Conservation (phyloP, 2,113 vertebrate species). For the Sturnira hondurensis region DNA sequence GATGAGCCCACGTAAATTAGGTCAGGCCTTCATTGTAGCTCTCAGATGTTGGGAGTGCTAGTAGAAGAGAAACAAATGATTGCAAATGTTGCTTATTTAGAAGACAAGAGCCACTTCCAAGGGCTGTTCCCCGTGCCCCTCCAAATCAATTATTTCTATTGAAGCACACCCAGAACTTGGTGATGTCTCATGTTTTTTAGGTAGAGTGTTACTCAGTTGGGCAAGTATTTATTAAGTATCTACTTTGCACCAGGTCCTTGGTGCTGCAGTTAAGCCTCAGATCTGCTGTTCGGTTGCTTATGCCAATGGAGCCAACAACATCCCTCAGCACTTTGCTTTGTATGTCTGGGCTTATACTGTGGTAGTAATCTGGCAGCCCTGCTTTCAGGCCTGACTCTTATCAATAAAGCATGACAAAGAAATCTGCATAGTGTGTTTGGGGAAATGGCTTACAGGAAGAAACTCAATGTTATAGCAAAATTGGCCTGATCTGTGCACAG, state of each 20-base stretch:
- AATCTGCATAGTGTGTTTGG: slow-evolving; percentile 43
- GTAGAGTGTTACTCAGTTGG: background rate
- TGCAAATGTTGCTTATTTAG: background rate
- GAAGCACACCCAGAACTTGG: background rate
- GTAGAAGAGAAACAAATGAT: background rate
- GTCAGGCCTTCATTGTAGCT: background rate
- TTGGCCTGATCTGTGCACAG: slow-evolving; percentile 34
- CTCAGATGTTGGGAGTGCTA: background rate
- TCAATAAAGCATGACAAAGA: slow-evolving; percentile 39
- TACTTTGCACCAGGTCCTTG: background rate
- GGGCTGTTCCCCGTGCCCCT: background rate
- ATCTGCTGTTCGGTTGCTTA: background rate
- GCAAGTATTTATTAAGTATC: background rate
- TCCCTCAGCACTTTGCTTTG: background rate
- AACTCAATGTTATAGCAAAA: background rate
- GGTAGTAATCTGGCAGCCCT: background rate
- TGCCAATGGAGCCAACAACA: background rate
- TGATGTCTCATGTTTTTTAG: background rate
- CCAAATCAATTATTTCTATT: background rate
- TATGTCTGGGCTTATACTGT: background rate
- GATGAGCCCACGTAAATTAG: background rate
- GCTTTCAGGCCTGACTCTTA: slow-evolving; percentile 30
- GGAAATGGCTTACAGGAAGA: slow-evolving; percentile 50
- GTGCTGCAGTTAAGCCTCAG: background rate
- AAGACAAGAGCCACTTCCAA: background rate